A percentile compares a stretch with the other conserved stretches of the same genome.
These are phyloP conservation scores for Tinea trinotella DNA, from an alignment of 2,888 invertebrate species.

Conservation along the genomic window DNA sequence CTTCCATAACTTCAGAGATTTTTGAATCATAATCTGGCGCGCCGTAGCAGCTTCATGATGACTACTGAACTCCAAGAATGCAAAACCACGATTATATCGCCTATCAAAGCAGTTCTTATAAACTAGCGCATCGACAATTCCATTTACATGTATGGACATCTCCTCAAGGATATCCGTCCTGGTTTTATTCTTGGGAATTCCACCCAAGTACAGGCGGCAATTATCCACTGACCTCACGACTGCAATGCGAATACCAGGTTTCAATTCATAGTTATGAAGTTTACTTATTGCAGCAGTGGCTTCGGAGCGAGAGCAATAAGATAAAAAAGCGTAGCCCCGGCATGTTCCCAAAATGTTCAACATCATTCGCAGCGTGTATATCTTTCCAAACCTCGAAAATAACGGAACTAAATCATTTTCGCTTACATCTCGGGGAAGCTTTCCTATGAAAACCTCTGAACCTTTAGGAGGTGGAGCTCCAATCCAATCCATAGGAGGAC, in stretches of 20 bases:
- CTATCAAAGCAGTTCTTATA: constrained; percentile 73
- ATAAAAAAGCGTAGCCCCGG: constrained; percentile 86
- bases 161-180: constrained; percentile 75
- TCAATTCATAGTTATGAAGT: constrained; percentile 78
- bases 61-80: constrained; percentile 85
- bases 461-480: constrained; percentile 74
- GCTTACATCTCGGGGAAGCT: constrained; percentile 81
- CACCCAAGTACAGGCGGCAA: constrained; percentile 83
- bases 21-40: constrained; percentile 75
- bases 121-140: constrained; percentile 78
- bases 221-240: constrained; percentile 88
- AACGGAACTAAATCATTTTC: constrained; percentile 86
- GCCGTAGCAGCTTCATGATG: constrained; percentile 85
- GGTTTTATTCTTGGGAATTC: constrained; percentile 78
- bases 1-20: constrained; percentile 76
- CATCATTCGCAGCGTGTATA: constrained; percentile 87
- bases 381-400: constrained; percentile 75
- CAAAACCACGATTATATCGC: constrained; percentile 82
- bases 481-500: constrained; percentile 73
- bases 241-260: constrained; percentile 76
- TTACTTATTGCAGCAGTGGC: constrained; percentile 76
- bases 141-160: constrained; percentile 75
- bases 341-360: constrained; percentile 85
- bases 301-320: constrained; percentile 68
- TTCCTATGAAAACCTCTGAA: constrained; percentile 85